phyloP scores from a whole-genome alignment of 2,113 vertebrate species.

The Spea multiplicata region DNA sequence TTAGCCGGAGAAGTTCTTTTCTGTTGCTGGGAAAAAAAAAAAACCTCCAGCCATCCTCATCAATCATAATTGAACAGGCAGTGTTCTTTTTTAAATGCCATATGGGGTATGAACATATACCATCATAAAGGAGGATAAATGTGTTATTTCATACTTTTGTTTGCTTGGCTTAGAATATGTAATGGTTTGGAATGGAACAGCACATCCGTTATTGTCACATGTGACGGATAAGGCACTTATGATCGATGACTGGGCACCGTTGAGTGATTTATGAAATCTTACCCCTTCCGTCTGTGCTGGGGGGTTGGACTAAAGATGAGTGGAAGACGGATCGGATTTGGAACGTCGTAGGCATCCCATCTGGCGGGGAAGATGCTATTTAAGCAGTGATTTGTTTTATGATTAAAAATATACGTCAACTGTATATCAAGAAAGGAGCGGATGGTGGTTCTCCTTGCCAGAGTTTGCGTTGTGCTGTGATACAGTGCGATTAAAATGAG shows the following conservation, averaged over 20 bases:
- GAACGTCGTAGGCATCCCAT: constrained; percentile 44
- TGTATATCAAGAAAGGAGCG: constrained; percentile 7
- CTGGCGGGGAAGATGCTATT: constrained; percentile 55
- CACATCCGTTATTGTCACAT: constrained; percentile 59
- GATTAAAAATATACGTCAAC: constrained; percentile 39
- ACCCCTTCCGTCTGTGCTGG: constrained; percentile 54
- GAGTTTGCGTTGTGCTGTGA: neutral
- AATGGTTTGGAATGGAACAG: constrained; percentile 53
- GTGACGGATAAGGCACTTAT: constrained; percentile 55
- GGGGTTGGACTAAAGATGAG: constrained; percentile 51
- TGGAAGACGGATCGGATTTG: constrained; percentile 46
- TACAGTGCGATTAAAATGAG: no score
- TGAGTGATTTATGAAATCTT: constrained; percentile 61
- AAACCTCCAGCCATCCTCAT: constrained; percentile 60
- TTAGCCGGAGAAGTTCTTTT: constrained; percentile 24
- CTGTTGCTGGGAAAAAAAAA: constrained; percentile 2
- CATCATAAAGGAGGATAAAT: constrained; percentile 58
- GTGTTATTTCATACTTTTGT: constrained; percentile 57
- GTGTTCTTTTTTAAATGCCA: constrained; percentile 50
- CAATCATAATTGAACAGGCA: constrained; percentile 57
- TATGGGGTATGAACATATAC: constrained; percentile 56
- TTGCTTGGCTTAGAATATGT: constrained; percentile 62
- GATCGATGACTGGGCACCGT: constrained; percentile 51
- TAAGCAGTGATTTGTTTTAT: constrained; percentile 59
- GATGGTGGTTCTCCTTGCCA: neutral